Base-by-base conservation (phyloP, 2,113 vertebrate species). In the Chaenogobius annularis region DNA sequence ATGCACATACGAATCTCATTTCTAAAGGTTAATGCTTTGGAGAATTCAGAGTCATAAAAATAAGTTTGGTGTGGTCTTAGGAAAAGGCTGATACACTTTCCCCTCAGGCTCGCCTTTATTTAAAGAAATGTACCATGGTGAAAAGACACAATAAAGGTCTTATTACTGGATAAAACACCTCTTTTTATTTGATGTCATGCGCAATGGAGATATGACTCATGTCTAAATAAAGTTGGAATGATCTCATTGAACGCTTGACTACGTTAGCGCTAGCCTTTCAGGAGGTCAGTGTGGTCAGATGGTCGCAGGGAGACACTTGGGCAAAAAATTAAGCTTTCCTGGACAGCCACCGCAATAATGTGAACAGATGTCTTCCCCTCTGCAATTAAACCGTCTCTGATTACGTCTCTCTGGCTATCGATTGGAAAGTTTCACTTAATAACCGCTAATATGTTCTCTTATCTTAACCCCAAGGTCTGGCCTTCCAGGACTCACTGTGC, bases 381-480 rank as follows among this genome's bases (percentile, higher is more conserved):
- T 86, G 90, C 91, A 93, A 93, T 93, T 93, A 93, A 93, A 92
- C 84, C 88, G 83, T 89, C 86, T 86, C 89, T 92, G 91, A 93
- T 93, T 93, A 91, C 88, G 86, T 88, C 86, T 90, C 87, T 83
- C 89, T 86, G 77, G 84, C 91, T 85, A 93, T 93, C 87, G 91
- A 93, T 92, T 89, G 88, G 88, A 92, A 92, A 92, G 88, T 90
- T 92, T 91, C 89, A 92, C 92, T 93, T 93, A 93, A 92, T 93
- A 92, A 92, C 90, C 89, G 78, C 88, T 89, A 91, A 90, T 85
- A 88, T 88, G 85, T 88, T 91, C 88, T 92, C 91, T 92, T 90
- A 91, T 91, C 88, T 90, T 90, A 92, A 92, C 92, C 92, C 84
- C 85, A 68, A 87, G 92, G 90, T 91, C 84, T 63, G 74, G 89